Conservation (phyloP, 1,140 invertebrate genomes). For the Elymnias hypermnestra region DNA sequence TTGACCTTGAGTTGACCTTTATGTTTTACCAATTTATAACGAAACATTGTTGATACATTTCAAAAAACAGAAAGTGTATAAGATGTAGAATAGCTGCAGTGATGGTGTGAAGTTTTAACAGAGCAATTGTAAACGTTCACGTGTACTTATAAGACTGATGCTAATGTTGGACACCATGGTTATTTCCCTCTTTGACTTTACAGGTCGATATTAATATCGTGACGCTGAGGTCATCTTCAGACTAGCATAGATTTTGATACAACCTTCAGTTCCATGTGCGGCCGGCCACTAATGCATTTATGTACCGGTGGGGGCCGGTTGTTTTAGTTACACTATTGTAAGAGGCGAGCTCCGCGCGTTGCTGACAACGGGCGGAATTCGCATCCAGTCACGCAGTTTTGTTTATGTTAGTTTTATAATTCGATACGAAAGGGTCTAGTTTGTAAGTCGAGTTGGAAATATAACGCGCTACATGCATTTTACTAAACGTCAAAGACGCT, state of each 20-base stretch:
- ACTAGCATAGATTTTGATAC: constrained; percentile 60
- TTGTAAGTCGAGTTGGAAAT: too few species aligned
- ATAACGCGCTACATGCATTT: too few species aligned
- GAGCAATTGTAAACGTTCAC: too few species aligned
- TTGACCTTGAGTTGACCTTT: too few species aligned
- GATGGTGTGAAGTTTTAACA: too few species aligned
- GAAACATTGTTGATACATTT: too few species aligned
- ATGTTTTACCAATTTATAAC: too few species aligned
- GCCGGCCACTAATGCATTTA: constrained; percentile 64
- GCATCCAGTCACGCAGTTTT: constrained; percentile 17
- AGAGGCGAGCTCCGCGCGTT: constrained; percentile 17
- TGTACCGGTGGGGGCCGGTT: constrained; percentile 42
- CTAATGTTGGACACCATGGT: constrained; percentile 42
- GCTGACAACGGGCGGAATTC: constrained; percentile 12
- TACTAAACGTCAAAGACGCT: too few species aligned
- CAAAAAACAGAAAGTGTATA: too few species aligned
- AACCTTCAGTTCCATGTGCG: constrained; percentile 42
- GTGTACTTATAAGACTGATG: not conserved
- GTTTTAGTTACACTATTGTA: constrained; percentile 30
- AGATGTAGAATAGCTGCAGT: too few species aligned
- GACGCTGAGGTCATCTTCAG: constrained; percentile 54
- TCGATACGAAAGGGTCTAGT: constrained; percentile 17
- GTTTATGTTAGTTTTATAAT: constrained; percentile 33
- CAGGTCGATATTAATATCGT: constrained; percentile 76
- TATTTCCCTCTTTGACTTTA: constrained; percentile 71